These are phyloP conservation scores for Salvelinus sp. DNA, from an alignment of 2,113 vertebrate species.

Conservation along the genomic window DNA sequence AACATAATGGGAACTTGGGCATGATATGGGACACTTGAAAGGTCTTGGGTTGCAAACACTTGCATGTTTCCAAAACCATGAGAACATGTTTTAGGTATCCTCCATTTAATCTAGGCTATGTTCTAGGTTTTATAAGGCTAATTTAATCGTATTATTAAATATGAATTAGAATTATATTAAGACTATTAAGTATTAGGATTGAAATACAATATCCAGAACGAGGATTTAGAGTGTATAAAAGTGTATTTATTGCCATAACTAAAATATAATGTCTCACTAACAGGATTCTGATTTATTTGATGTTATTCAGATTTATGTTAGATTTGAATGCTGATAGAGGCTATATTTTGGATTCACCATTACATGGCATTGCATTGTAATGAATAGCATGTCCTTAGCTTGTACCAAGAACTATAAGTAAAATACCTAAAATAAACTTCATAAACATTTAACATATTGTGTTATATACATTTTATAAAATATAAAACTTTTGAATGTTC, in stretches of 20 bases:
- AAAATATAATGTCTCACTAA: neutral
- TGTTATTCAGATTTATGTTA: neutral
- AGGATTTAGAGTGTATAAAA: neutral
- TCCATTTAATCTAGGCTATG: neutral
- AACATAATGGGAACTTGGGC: slow-evolving; percentile 29
- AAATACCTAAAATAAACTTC: neutral
- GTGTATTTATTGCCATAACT: neutral
- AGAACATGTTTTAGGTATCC: neutral
- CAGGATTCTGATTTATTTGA: neutral
- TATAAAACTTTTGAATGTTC: neutral
- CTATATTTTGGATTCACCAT: no score
- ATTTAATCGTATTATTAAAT: neutral
- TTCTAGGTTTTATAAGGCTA: neutral
- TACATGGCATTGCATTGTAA: neutral
- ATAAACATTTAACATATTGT: neutral
- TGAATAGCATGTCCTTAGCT: neutral
- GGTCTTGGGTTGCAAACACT: neutral
- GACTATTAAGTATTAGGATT: neutral
- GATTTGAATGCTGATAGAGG: neutral
- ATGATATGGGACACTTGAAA: neutral
- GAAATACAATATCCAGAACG: neutral
- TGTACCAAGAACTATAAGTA: neutral
- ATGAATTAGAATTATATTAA: slow-evolving; percentile 8
- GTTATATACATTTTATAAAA: neutral
- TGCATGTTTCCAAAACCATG: neutral